Evolutionary conservation across 37 sponge, comb jelly and placozoan species (phyloP).

Genomic region (Oopsacas minuta): DNA sequence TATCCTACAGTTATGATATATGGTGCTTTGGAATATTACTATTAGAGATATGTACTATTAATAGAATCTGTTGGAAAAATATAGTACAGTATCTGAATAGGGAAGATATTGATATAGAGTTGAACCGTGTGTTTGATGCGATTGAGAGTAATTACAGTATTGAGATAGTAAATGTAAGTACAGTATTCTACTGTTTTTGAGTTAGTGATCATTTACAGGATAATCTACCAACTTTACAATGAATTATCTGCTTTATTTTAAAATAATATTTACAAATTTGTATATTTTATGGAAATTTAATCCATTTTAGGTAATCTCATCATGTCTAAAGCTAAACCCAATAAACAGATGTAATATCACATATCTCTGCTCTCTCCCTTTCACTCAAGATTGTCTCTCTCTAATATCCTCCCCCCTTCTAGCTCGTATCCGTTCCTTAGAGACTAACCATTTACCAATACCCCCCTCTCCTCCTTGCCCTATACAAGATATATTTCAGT

Average conservation of each 20-base stretch:
- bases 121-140: background rate
- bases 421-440: background rate
- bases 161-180: background rate
- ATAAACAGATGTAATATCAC: background rate
- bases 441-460: background rate
- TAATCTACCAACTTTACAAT: too few relatives aligned
- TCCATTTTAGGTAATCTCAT: background rate
- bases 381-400: constrained; percentile 14
- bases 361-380: background rate
- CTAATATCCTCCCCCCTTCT: background rate
- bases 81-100: background rate
- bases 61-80: background rate
- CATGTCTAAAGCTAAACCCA: background rate
- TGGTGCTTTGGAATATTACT: background rate
- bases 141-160: background rate
- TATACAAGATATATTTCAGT: background rate
- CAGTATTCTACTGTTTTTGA: too few relatives aligned
- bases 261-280: too few relatives aligned
- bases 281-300: too few relatives aligned
- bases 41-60: background rate
- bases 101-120: background rate
- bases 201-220: too few relatives aligned
- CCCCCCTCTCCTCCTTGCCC: background rate
- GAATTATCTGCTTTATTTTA: too few relatives aligned
- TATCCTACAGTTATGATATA: background rate